phyloP scores from a whole-genome alignment of 2,797 vertebrate species.

The Heliangelus exortis region DNA sequence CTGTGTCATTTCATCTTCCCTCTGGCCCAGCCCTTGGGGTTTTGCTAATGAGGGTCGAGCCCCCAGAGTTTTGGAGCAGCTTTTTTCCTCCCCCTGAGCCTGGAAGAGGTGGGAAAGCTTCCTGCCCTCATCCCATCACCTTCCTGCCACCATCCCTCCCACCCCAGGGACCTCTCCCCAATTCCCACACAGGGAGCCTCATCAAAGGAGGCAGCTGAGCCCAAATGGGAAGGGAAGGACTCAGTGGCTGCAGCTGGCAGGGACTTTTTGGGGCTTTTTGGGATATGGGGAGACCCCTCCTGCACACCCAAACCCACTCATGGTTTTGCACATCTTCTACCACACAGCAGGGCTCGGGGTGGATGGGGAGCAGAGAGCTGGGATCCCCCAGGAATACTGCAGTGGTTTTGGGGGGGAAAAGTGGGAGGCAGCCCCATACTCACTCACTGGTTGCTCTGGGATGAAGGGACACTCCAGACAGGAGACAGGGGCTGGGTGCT shows the following conservation, averaged over 20 bases:
- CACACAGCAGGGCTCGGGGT: neutral
- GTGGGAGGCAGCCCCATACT: neutral
- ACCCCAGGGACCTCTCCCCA: neutral
- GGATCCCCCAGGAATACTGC: neutral
- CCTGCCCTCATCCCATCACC: neutral
- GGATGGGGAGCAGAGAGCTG: neutral
- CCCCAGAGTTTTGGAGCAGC: accelerated
- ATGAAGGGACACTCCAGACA: neutral
- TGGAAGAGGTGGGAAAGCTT: neutral
- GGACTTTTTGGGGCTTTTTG: neutral
- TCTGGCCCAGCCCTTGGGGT: neutral
- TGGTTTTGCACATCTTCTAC: too few species aligned
- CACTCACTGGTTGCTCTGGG: neutral
- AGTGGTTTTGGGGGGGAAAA: neutral
- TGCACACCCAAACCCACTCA: neutral
- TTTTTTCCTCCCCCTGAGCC: neutral
- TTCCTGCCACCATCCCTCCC: neutral
- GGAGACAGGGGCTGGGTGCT: neutral
- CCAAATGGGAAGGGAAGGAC: neutral
- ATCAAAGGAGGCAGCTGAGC: neutral
- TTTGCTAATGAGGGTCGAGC: too few species aligned
- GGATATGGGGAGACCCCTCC: neutral
- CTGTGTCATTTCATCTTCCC: accelerated
- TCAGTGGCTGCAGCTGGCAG: accelerated
- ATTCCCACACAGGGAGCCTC: neutral